Evolutionary conservation across 1,140 invertebrate species (phyloP).

Genomic region (Cotesia typhae): DNA sequence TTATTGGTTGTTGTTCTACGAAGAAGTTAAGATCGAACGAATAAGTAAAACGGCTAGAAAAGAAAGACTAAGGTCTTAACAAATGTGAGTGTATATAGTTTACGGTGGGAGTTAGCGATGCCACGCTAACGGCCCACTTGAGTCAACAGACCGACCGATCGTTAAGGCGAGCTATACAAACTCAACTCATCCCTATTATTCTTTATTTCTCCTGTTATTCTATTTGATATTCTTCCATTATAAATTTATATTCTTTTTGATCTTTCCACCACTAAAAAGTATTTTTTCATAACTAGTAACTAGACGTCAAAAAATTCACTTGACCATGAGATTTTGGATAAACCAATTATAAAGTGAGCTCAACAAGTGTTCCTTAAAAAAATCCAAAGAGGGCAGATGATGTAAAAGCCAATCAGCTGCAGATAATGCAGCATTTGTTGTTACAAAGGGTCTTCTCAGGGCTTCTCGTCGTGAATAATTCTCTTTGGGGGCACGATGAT

Average conservation of each 20-base stretch:
- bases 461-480: conserved; percentile 32
- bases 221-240: conserved; percentile 33
- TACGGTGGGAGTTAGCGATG: conserved; percentile 48
- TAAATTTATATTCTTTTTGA: neutral
- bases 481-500: conserved; percentile 23
- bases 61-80: too few relatives aligned
- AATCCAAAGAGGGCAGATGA: too few relatives aligned
- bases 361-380: too few relatives aligned
- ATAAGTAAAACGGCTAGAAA: too few relatives aligned
- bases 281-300: neutral
- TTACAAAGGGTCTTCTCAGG: conserved; percentile 13
- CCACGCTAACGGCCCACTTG: conserved; percentile 53
- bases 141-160: conserved; percentile 53
- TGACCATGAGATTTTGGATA: neutral
- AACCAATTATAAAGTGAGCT: neutral
- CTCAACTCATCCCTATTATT: conserved; percentile 25
- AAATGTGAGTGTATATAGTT: conserved; percentile 28
- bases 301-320: neutral
- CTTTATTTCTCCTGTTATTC: conserved; percentile 11
- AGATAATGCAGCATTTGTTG: conserved; percentile 8
- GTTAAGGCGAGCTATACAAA: conserved; percentile 48
- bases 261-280: neutral
- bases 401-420: conserved; percentile 16
- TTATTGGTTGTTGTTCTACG: too few relatives aligned
- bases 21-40: too few relatives aligned